A percentile compares a stretch with the other conserved stretches of the same genome.
Conservation (phyloP, 1,140 invertebrate genomes). For the Paralvinella palmiformis region DNA sequence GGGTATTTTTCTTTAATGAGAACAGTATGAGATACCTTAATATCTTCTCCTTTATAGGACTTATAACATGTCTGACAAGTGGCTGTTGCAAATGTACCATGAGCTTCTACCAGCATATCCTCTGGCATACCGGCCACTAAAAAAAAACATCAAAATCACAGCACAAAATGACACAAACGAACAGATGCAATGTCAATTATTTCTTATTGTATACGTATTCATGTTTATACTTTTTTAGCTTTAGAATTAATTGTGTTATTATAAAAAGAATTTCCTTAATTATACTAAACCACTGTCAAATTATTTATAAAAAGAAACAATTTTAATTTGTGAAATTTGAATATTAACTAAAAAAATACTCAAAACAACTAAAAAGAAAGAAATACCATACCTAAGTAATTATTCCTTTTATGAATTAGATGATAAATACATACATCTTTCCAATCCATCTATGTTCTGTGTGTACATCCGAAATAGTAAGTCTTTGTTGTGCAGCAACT, state of each 20-base stretch:
- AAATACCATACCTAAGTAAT: too few species aligned
- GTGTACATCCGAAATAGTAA: slow-evolving; percentile 49
- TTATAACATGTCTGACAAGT: slow-evolving; percentile 72
- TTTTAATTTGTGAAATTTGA: neutral
- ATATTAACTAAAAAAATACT: neutral
- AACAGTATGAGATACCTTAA: slow-evolving; percentile 44
- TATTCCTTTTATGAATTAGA: too few species aligned
- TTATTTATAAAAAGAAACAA: too few species aligned
- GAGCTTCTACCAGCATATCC: slow-evolving; percentile 86
- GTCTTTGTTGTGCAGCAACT: slow-evolving; percentile 46
- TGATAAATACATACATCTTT: slow-evolving; percentile 51
- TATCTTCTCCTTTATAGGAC: slow-evolving; percentile 33
- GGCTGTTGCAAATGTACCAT: slow-evolving; percentile 86
- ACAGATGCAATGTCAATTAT: too few species aligned
- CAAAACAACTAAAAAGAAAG: neutral
- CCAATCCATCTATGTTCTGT: slow-evolving; percentile 53
- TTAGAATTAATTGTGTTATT: neutral
- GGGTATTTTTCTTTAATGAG: too few species aligned
- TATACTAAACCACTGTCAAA: too few species aligned
- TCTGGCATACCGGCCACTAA: slow-evolving; percentile 58
- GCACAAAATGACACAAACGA: neutral
- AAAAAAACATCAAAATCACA: slow-evolving; percentile 10
- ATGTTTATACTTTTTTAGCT: too few species aligned
- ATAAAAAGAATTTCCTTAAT: neutral
- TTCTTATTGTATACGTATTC: too few species aligned